Conservation (phyloP, 1,140 invertebrate genomes). For the Drepana arcuata region DNA sequence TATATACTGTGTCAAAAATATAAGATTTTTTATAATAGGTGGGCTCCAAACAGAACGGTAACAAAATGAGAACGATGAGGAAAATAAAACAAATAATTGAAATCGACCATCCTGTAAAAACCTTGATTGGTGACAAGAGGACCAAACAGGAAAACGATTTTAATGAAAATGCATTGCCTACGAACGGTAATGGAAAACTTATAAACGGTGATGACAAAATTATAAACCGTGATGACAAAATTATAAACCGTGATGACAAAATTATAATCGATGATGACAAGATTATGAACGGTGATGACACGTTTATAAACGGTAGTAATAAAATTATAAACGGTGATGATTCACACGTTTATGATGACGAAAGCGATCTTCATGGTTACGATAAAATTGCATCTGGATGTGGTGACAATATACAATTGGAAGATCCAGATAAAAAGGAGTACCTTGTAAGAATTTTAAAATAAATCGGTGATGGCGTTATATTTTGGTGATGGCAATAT, state of each 20-base stretch:
- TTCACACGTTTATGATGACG: slow-evolving; percentile 21
- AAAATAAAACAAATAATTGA: slow-evolving; percentile 8
- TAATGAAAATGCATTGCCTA: neutral
- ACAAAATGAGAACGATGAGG: slow-evolving; percentile 4
- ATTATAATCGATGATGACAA: neutral
- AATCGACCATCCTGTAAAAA: neutral
- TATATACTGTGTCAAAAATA: neutral
- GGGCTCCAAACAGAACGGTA: slow-evolving; percentile 1
- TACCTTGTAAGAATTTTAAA: slow-evolving; percentile 37
- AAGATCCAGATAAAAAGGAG: slow-evolving; percentile 54
- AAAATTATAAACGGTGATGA: slow-evolving; percentile 10
- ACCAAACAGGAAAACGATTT: too few relatives aligned
- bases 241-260: slow-evolving; percentile 1
- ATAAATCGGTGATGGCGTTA: slow-evolving; percentile 24
- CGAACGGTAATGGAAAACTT: neutral
- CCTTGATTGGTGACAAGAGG: slow-evolving; percentile 5
- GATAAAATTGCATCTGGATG: slow-evolving; percentile 40
- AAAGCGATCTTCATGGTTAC: slow-evolving; percentile 39
- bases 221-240: too few relatives aligned
- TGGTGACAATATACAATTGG: slow-evolving; percentile 42
- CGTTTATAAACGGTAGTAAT: slow-evolving; percentile 13
- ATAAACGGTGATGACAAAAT: neutral
- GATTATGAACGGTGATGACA: slow-evolving; percentile 3
- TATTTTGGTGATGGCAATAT: slow-evolving; percentile 12
- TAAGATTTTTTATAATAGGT: slow-evolving; percentile 4